Conservation (phyloP, 2,113 vertebrate genomes). For the Lepisosteus oculatus region DNA sequence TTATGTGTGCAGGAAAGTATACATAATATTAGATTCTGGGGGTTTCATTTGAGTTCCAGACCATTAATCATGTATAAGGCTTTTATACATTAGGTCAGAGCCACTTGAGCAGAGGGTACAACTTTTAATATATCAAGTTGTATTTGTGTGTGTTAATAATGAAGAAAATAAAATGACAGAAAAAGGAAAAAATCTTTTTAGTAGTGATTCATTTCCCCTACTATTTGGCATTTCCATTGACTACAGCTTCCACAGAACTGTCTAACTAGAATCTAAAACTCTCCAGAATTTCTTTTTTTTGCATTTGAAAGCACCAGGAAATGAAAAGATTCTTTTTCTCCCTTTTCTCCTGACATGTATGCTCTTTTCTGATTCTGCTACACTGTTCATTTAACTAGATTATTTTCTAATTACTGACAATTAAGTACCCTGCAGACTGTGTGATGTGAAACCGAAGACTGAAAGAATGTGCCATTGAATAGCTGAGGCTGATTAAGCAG, state of each 20-base stretch:
- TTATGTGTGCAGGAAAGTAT: too few relatives aligned
- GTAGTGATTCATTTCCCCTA: not conserved
- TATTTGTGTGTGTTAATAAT: constrained; percentile 1
- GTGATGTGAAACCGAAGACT: not conserved
- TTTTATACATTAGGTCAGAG: constrained; percentile 23
- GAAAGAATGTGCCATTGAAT: not conserved
- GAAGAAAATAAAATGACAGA: not conserved
- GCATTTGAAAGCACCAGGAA: constrained; percentile 1
- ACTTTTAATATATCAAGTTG: constrained; percentile 3
- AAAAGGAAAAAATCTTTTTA: not conserved
- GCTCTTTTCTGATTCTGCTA: not conserved
- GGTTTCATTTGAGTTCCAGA: constrained; percentile 33
- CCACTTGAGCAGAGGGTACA: not conserved
- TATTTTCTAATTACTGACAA: not conserved
- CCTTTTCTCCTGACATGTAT: not conserved
- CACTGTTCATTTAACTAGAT: not conserved
- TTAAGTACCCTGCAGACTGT: not conserved
- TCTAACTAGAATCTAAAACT: too few relatives aligned
- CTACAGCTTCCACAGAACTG: too few relatives aligned
- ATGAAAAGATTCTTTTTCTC: constrained; percentile 13
- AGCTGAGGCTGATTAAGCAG: not conserved
- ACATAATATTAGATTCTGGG: too few relatives aligned
- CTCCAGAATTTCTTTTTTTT: not conserved
- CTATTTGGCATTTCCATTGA: constrained; percentile 3
- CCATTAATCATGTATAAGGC: constrained; percentile 33